Percentiles rank a stretch among this genome's conserved stretches.
Conservation (phyloP, 2,888 invertebrate species). For the Corythucha ciliata region DNA sequence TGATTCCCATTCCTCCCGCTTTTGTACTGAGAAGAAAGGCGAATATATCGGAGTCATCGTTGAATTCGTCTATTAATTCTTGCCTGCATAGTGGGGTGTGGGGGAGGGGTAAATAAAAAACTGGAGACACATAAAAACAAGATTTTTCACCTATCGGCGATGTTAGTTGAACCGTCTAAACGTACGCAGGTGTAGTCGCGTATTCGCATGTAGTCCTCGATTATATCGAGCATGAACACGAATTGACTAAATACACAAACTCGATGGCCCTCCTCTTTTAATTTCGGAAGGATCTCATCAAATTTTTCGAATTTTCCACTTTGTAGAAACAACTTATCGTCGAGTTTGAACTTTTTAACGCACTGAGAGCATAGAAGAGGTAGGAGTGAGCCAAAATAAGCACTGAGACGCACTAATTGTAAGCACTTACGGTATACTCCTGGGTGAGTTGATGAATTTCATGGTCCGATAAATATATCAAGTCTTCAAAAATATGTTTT, state of each 20-base stretch:
- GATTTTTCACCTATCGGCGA: slow-evolving; percentile 54
- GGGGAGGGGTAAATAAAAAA: too few relatives aligned
- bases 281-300: slow-evolving; percentile 62
- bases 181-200: slow-evolving; percentile 65
- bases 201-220: slow-evolving; percentile 77
- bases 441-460: slow-evolving; percentile 73
- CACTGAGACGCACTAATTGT: neutral
- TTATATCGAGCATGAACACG: slow-evolving; percentile 85
- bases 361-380: slow-evolving; percentile 44
- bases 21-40: slow-evolving; percentile 84
- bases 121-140: neutral
- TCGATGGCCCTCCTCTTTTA: slow-evolving; percentile 66
- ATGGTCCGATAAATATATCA: slow-evolving; percentile 82
- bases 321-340: slow-evolving; percentile 59
- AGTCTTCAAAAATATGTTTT: slow-evolving; percentile 75
- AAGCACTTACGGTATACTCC: slow-evolving; percentile 50
- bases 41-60: slow-evolving; percentile 66
- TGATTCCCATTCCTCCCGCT: slow-evolving; percentile 94
- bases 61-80: slow-evolving; percentile 81
- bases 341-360: slow-evolving; percentile 47
- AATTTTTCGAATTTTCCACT: slow-evolving; percentile 82
- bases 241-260: slow-evolving; percentile 94
- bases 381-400: neutral
- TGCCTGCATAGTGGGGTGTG: too few relatives aligned
- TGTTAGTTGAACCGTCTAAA: slow-evolving; percentile 84